phyloP scores from a whole-genome alignment of 2,888 invertebrate species.

The Pyrrhosoma nymphula region DNA sequence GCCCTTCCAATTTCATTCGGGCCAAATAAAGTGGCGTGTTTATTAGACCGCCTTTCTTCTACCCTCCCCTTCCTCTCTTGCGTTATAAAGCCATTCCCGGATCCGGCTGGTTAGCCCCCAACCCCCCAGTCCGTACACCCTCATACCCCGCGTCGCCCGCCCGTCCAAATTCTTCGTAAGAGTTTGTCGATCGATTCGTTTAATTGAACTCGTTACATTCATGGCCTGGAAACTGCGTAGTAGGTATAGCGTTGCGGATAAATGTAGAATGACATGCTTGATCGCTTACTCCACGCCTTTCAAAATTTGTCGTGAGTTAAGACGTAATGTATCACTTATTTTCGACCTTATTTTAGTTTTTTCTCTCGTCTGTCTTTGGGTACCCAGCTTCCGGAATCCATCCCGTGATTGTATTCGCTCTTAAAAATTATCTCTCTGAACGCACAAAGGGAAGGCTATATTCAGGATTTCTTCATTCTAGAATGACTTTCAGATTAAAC shows the following conservation, averaged over 20 bases:
- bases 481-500: too few species aligned
- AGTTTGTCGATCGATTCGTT: background rate
- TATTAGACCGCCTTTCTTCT: background rate
- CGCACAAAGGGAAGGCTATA: too few species aligned
- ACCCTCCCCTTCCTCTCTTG: background rate
- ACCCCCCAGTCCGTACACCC: background rate
- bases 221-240: background rate
- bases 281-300: background rate
- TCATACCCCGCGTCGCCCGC: background rate
- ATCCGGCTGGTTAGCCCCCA: background rate
- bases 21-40: constrained; percentile 18
- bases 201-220: background rate
- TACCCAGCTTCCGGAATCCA: too few species aligned
- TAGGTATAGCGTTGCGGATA: background rate
- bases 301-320: background rate
- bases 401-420: too few species aligned
- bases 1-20: background rate
- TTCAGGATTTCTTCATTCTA: too few species aligned
- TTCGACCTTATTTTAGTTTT: too few species aligned
- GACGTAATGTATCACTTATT: too few species aligned
- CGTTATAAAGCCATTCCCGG: constrained; percentile 9
- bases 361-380: too few species aligned
- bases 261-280: background rate
- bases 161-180: background rate
- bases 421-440: too few species aligned